Evolutionary conservation across 1,140 invertebrate genomes (phyloP).

Genomic region (Lepidurus apus): DNA sequence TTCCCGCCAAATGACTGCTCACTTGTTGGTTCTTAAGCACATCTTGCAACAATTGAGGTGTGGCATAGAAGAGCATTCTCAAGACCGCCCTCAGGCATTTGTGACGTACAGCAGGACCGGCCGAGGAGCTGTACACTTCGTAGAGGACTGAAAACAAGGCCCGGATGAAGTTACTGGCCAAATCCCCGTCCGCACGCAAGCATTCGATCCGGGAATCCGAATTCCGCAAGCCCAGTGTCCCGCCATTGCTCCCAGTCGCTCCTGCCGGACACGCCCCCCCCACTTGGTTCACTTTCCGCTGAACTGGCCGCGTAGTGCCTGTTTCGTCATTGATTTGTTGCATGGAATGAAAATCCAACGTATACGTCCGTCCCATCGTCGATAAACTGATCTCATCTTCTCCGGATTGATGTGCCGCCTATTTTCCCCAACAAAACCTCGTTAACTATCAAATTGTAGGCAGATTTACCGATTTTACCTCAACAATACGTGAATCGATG

Average conservation of each 20-base stretch:
- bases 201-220: slow-evolving; percentile 62
- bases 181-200: slow-evolving; percentile 58
- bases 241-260: background rate
- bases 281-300: slow-evolving; percentile 54
- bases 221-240: slow-evolving; percentile 34
- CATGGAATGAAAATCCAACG: slow-evolving; percentile 93
- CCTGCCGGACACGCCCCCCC: slow-evolving; percentile 23
- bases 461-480: slow-evolving; percentile 49
- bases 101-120: slow-evolving; percentile 92
- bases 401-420: slow-evolving; percentile 79
- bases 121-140: slow-evolving; percentile 95
- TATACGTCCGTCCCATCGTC: slow-evolving; percentile 85
- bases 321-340: slow-evolving; percentile 98
- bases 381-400: slow-evolving; percentile 92
- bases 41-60: slow-evolving; percentile 73
- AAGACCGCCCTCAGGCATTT: slow-evolving; percentile 92
- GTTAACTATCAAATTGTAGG: slow-evolving; percentile 31
- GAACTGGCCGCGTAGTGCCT: slow-evolving; percentile 83
- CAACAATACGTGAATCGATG: slow-evolving; percentile 72
- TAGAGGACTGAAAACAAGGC: slow-evolving; percentile 86
- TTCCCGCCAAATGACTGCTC: slow-evolving; percentile 93
- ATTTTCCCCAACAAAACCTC: slow-evolving; percentile 22
- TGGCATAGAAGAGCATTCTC: slow-evolving; percentile 91
- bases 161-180: slow-evolving; percentile 72
- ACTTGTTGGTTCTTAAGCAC: slow-evolving; percentile 89